A percentile compares a stretch with the other conserved stretches of the same genome.
phyloP scores from a whole-genome alignment of 2,113 vertebrate genomes.

The Bothrops jararaca region DNA sequence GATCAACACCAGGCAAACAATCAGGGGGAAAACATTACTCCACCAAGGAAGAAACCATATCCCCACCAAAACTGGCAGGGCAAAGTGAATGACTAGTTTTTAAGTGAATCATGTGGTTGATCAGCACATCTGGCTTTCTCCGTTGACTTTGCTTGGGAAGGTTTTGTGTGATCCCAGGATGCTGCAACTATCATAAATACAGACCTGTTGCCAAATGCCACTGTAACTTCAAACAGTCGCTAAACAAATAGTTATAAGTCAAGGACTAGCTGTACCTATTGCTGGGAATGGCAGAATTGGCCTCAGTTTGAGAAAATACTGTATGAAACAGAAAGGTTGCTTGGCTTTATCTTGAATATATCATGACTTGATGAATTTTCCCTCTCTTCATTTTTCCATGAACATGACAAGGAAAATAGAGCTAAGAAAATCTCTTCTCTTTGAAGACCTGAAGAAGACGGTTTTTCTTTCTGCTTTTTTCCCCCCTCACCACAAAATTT shows the following conservation, averaged over 20 bases:
- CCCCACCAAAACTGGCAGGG: background rate
- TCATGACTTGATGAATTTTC: constrained; percentile 13
- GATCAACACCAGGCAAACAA: background rate
- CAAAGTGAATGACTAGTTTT: background rate
- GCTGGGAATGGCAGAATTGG: constrained; percentile 25
- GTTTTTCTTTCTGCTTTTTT: constrained; percentile 10
- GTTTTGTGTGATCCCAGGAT: background rate
- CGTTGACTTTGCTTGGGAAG: background rate
- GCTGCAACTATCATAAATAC: background rate
- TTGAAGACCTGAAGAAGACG: constrained; percentile 30
- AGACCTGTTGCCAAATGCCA: background rate
- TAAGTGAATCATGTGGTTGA: background rate
- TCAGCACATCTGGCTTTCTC: background rate
- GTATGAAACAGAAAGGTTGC: constrained; percentile 5
- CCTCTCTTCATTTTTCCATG: constrained; percentile 28
- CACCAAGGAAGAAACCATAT: background rate
- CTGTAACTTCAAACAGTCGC: background rate
- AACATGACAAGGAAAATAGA: constrained; percentile 40
- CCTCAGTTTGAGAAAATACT: background rate
- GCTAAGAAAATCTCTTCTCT: constrained; percentile 22
- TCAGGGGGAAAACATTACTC: background rate
- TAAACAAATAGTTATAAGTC: background rate
- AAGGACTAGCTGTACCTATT: background rate
- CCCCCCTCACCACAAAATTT: background rate
- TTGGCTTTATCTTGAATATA: constrained; percentile 42